phyloP scores from a whole-genome alignment of 2,113 vertebrate species.

The Pterocles gutturalis region DNA sequence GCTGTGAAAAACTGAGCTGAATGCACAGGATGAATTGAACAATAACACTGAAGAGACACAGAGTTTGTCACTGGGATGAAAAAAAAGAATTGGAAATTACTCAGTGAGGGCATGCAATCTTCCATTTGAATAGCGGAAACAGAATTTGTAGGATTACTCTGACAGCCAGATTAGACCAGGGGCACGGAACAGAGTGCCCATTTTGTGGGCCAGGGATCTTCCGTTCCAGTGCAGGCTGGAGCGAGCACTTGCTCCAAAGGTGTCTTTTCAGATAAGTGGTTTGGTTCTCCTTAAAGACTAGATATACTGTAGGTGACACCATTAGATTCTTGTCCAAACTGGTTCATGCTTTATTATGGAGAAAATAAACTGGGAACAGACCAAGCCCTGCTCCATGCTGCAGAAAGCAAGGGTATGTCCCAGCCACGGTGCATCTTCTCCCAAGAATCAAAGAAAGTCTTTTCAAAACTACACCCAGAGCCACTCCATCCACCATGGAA shows the following conservation, averaged over 20 bases:
- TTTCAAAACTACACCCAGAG: background rate
- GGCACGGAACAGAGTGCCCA: background rate
- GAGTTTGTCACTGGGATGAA: background rate
- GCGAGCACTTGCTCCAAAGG: background rate
- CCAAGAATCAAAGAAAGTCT: background rate
- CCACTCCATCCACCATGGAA: background rate
- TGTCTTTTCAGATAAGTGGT: background rate
- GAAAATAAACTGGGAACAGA: background rate
- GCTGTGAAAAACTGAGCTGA: background rate
- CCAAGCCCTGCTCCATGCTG: background rate
- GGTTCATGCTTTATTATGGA: background rate
- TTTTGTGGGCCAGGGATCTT: background rate
- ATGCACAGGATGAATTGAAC: background rate
- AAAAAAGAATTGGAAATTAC: background rate
- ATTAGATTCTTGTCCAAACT: background rate
- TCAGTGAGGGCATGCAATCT: background rate
- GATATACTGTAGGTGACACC: background rate
- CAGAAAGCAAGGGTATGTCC: background rate
- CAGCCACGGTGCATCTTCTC: background rate
- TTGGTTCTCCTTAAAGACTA: background rate
- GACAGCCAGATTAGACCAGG: background rate
- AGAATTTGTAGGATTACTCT: background rate
- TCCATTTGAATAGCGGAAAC: background rate
- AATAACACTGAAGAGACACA: background rate
- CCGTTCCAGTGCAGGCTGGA: background rate